A percentile compares a stretch with the other conserved stretches of the same genome.
Evolutionary conservation across 2,113 vertebrate species (phyloP).

Genomic region (Ceuthmochares aereus): DNA sequence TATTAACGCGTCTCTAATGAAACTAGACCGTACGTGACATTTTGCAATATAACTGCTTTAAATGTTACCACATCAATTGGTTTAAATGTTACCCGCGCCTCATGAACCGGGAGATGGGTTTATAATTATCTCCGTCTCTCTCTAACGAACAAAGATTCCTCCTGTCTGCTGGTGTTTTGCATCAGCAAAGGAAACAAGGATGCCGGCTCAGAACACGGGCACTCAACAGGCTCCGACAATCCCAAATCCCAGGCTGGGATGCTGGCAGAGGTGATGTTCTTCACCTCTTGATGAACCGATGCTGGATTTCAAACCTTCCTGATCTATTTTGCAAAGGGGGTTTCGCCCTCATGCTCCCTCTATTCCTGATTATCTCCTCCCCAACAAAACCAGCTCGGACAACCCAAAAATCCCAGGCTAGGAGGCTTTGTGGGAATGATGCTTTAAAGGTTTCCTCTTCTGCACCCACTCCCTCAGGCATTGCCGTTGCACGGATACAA

Average conservation of each 20-base stretch:
- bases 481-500: too few relatives aligned
- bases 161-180: background rate
- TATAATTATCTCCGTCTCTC: conserved; percentile 63
- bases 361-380: too few relatives aligned
- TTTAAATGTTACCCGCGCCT: conserved; percentile 65
- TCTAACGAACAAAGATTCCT: conserved; percentile 49
- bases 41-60: conserved; percentile 54
- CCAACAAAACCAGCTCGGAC: too few relatives aligned
- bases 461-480: too few relatives aligned
- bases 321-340: background rate
- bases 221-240: background rate
- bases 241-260: too few relatives aligned
- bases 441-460: too few relatives aligned
- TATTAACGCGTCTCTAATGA: conserved; percentile 60
- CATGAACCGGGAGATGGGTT: conserved; percentile 53
- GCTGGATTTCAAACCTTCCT: background rate
- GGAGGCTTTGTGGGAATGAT: too few relatives aligned
- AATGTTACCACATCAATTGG: conserved; percentile 69
- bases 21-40: conserved; percentile 55
- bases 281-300: too few relatives aligned
- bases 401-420: too few relatives aligned
- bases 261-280: background rate
- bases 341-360: too few relatives aligned
- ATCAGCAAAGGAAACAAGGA: conserved; percentile 14
- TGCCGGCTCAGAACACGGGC: background rate